phyloP scores from a whole-genome alignment of 2,113 vertebrate species.

The Chaetops frenatus region DNA sequence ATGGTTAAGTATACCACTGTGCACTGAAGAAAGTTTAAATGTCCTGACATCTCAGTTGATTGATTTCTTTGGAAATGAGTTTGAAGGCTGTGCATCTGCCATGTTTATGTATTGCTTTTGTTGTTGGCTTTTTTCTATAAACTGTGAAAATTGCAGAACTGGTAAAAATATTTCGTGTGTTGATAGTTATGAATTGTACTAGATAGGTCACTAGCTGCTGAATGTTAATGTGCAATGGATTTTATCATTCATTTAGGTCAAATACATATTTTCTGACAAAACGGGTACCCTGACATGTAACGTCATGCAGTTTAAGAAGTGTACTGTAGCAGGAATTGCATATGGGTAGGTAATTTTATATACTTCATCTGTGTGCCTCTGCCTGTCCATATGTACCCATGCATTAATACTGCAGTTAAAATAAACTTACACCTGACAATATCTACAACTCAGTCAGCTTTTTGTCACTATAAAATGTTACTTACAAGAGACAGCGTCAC shows the following conservation, averaged over 20 bases:
- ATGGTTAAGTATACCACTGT: not conserved
- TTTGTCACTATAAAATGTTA: not conserved
- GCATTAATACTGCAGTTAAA: not conserved
- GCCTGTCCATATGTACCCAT: not conserved
- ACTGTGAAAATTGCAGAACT: not conserved
- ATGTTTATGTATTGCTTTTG: not conserved
- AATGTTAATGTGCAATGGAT: not conserved
- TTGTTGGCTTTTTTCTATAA: not conserved
- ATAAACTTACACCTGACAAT: not conserved
- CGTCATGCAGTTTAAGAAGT: conserved; percentile 99
- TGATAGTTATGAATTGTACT: not conserved
- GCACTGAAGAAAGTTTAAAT: not conserved
- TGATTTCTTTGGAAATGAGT: not conserved
- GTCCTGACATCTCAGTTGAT: not conserved
- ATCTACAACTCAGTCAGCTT: not conserved
- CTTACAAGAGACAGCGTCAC: not conserved
- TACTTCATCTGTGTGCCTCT: not conserved
- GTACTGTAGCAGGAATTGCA: conserved; percentile 90
- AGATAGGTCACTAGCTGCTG: not conserved
- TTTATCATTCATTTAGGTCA: conserved; percentile 79
- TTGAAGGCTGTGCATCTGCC: not conserved
- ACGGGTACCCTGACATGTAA: conserved; percentile 99
- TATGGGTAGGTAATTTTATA: conserved; percentile 84
- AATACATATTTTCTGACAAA: conserved; percentile 99
- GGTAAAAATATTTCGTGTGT: not conserved